Evolutionary conservation across 1,140 invertebrate genomes (phyloP).

Genomic region (Magallana gigas): DNA sequence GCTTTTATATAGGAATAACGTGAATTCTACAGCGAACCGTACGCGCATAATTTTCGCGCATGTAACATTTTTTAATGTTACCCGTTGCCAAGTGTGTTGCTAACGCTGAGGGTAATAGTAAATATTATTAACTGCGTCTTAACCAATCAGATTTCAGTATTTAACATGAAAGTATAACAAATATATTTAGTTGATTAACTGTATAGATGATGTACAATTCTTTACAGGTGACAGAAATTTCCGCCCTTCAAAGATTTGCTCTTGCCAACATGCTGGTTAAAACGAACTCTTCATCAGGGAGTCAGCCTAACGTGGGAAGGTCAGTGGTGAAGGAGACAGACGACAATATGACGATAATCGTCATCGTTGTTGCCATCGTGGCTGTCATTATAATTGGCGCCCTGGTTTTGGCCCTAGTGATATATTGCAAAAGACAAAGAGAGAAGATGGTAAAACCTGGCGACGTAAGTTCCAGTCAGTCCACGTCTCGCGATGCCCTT

Average conservation of each 20-base stretch:
- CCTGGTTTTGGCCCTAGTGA: not conserved
- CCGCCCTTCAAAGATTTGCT: not conserved
- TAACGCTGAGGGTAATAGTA: too few relatives aligned
- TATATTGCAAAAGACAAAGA: conserved; percentile 38
- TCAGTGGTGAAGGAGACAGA: not conserved
- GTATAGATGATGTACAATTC: not conserved
- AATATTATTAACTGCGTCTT: too few relatives aligned
- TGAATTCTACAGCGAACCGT: too few relatives aligned
- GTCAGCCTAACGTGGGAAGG: not conserved
- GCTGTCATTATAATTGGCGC: conserved; percentile 24
- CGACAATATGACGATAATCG: not conserved
- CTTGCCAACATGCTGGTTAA: conserved; percentile 32
- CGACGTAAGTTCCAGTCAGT: not conserved
- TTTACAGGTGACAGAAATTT: conserved; percentile 46
- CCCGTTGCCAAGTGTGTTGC: too few relatives aligned
- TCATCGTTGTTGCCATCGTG: conserved; percentile 28
- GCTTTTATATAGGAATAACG: too few relatives aligned
- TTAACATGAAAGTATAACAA: too few relatives aligned
- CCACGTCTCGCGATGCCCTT: not conserved
- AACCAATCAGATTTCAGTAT: too few relatives aligned
- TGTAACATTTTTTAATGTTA: too few relatives aligned
- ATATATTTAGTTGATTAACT: too few relatives aligned
- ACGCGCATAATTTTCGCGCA: too few relatives aligned
- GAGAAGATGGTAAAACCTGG: conserved; percentile 39
- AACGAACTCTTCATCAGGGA: not conserved